Evolutionary conservation across 2,797 vertebrate species (phyloP).

Genomic region (Xenopus petersii): DNA sequence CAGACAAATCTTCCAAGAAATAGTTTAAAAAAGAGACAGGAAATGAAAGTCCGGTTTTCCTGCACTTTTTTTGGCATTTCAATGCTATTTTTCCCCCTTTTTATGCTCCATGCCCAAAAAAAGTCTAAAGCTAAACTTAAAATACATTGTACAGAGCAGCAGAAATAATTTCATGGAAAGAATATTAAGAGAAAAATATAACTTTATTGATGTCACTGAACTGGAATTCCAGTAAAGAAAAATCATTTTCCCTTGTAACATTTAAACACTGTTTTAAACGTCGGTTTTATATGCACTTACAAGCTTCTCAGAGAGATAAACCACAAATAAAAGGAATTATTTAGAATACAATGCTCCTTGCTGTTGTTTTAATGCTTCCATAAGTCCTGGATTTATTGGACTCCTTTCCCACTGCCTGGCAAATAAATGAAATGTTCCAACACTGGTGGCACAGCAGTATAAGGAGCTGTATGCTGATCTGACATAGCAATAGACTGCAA

Average conservation of each 20-base stretch:
- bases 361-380: no score
- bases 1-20: conserved; percentile 14
- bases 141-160: conserved; percentile 12
- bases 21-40: not conserved
- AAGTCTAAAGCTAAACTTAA: not conserved
- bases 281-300: conserved; percentile 8
- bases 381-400: no score
- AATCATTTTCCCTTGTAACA: conserved; percentile 22
- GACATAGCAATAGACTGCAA: no score
- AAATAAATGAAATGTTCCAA: no score
- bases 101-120: not conserved
- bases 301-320: conserved; percentile 20
- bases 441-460: no score
- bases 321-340: conserved; percentile 11
- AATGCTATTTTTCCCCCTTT: not conserved
- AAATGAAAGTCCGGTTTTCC: conserved; percentile 11
- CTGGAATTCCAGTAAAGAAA: conserved; percentile 34
- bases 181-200: conserved; percentile 29
- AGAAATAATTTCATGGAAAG: conserved; percentile 16
- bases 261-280: conserved; percentile 1
- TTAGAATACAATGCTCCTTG: conserved; percentile 3
- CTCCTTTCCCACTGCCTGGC: no score
- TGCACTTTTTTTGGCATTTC: conserved; percentile 7
- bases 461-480: no score
- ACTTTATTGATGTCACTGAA: conserved; percentile 33